Conservation (phyloP, 2,888 invertebrate species). For the Petrolisthes manimaculis region DNA sequence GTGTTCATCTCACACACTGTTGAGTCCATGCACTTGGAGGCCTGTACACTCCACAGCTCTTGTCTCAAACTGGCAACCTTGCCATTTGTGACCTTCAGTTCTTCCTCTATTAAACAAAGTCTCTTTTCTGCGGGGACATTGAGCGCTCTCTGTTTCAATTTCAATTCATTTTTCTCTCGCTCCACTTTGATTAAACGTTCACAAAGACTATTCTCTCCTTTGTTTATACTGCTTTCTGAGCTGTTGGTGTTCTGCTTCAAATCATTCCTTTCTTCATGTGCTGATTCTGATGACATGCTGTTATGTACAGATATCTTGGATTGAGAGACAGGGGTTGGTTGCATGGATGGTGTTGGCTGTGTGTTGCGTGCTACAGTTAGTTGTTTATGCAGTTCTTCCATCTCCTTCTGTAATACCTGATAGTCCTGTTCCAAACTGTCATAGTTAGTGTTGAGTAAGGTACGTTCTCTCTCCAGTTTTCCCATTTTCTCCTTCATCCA, state of each 20-base stretch:
- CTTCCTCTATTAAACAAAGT: conserved; percentile 22
- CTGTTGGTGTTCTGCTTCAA: too few relatives aligned
- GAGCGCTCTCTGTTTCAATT: conserved; percentile 39
- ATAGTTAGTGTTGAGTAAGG: conserved; percentile 28
- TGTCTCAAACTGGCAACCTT: conserved; percentile 38
- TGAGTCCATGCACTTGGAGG: conserved; percentile 26
- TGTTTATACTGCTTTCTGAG: too few relatives aligned
- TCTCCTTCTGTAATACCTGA: conserved; percentile 7
- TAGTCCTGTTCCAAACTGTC: conserved; percentile 31
- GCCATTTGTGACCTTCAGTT: conserved; percentile 31
- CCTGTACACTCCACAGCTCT: conserved; percentile 47
- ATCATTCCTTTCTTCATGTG: too few relatives aligned
- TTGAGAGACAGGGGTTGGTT: neutral
- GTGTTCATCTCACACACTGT: conserved; percentile 52
- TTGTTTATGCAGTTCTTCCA: neutral
- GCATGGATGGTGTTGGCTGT: neutral
- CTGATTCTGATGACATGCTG: too few relatives aligned
- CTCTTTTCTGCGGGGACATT: conserved; percentile 49
- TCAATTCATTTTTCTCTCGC: conserved; percentile 45
- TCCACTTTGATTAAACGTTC: conserved; percentile 12
- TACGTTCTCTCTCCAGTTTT: conserved; percentile 33
- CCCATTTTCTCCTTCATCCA: conserved; percentile 48
- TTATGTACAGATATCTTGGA: neutral
- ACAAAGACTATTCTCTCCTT: neutral
- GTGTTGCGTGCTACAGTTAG: neutral